phyloP scores from a whole-genome alignment of 2,797 vertebrate genomes.

The Tiaroga cobitis region DNA sequence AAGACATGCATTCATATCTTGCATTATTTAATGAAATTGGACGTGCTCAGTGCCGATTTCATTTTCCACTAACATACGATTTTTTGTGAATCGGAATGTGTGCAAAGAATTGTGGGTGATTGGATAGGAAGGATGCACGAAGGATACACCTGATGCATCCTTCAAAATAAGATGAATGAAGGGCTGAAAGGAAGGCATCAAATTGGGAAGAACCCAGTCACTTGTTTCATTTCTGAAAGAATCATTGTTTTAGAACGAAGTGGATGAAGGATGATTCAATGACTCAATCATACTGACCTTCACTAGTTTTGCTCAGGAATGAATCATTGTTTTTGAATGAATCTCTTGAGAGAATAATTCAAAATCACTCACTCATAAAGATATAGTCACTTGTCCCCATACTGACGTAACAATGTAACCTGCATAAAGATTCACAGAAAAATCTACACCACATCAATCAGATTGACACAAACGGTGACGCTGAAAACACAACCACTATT shows the following conservation, averaged over 20 bases:
- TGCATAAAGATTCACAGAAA: background rate
- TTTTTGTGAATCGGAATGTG: background rate
- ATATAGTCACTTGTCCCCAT: background rate
- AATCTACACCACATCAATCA: background rate
- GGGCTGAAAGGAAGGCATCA: background rate
- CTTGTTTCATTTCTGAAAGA: background rate
- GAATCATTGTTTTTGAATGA: background rate
- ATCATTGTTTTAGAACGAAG: background rate
- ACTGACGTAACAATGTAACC: background rate
- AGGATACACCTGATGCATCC: background rate
- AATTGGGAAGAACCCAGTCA: background rate
- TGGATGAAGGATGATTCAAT: background rate
- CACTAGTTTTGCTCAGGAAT: background rate
- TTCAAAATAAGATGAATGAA: background rate
- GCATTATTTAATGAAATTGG: background rate
- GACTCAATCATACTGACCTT: background rate
- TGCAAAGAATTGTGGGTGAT: background rate
- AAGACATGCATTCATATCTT: too few relatives aligned
- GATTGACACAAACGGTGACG: background rate
- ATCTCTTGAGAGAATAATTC: background rate
- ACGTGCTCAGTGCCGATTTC: background rate
- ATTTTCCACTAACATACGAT: background rate
- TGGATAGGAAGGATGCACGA: too few relatives aligned
- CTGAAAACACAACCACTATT: constrained; percentile 56
- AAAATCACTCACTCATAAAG: background rate